Percentiles rank a stretch among this genome's conserved stretches.
These are phyloP conservation scores for Phocides pigmalion DNA, from an alignment of 1,140 invertebrate genomes.

Conservation along the genomic window DNA sequence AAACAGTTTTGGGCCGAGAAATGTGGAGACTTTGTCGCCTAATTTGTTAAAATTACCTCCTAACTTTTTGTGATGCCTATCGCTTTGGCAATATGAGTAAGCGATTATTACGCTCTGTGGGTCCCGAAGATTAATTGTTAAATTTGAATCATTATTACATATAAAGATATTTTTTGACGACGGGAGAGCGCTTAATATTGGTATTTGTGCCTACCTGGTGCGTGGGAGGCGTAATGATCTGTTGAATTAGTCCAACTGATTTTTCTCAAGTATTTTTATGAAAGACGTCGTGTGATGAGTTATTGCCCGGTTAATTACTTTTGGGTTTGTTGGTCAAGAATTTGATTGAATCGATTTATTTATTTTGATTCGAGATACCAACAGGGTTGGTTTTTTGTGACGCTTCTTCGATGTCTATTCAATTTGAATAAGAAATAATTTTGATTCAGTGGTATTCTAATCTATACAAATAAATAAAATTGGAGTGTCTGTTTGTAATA, in stretches of 20 bases:
- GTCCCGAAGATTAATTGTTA: constrained; percentile 64
- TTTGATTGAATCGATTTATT: constrained; percentile 41
- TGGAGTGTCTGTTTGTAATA: no score
- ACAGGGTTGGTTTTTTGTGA: constrained; percentile 20
- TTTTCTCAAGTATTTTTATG: constrained; percentile 41
- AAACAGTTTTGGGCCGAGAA: constrained; percentile 56
- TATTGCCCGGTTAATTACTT: constrained; percentile 51
- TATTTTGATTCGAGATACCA: constrained; percentile 36
- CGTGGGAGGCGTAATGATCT: constrained; percentile 57
- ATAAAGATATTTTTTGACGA: constrained; percentile 43
- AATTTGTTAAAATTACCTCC: constrained; percentile 69
- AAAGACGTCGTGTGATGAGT: constrained; percentile 42
- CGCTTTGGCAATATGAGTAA: constrained; percentile 67
- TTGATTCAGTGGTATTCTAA: no score
- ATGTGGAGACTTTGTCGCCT: constrained; percentile 72
- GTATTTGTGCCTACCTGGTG: constrained; percentile 50
- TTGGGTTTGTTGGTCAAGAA: constrained; percentile 42
- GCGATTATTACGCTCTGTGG: constrained; percentile 59
- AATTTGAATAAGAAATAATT: not conserved
- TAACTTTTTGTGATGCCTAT: constrained; percentile 41
- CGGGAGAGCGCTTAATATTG: constrained; percentile 56
- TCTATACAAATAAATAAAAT: no score
- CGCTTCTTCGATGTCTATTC: constrained; percentile 23
- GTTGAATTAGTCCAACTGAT: constrained; percentile 47
- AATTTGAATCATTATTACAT: constrained; percentile 53